Conservation (phyloP, 2,113 vertebrate species). For the Toxotes jaculatrix region DNA sequence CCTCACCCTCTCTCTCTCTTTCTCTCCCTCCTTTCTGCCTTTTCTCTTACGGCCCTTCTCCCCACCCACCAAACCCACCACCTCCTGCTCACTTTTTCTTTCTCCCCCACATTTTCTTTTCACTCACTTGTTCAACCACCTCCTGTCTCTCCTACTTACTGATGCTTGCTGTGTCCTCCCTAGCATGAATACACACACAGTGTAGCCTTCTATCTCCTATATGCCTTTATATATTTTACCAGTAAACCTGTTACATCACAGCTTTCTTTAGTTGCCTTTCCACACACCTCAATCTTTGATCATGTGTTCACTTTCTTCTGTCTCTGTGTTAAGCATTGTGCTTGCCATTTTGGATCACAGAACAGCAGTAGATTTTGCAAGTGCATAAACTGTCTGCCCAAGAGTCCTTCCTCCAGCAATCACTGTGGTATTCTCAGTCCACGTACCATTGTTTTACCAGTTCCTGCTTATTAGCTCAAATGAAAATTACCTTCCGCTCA, state of each 20-base stretch:
- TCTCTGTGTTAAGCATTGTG: slow-evolving; percentile 24
- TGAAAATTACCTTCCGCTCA: slow-evolving; percentile 46
- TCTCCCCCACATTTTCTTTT: slow-evolving; percentile 58
- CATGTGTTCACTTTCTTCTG: slow-evolving; percentile 17
- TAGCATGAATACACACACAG: slow-evolving; percentile 1
- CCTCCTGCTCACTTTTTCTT: slow-evolving; percentile 71
- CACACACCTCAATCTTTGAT: slow-evolving; percentile 18
- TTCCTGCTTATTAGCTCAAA: slow-evolving; percentile 46
- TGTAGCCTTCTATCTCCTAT: slow-evolving; percentile 20
- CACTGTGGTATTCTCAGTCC: slow-evolving; percentile 26
- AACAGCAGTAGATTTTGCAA: slow-evolving; percentile 16
- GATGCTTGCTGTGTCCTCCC: slow-evolving; percentile 52
- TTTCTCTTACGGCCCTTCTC: slow-evolving; percentile 43
- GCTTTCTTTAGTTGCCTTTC: slow-evolving; percentile 21
- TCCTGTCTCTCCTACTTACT: slow-evolving; percentile 60
- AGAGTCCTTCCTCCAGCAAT: slow-evolving; percentile 24
- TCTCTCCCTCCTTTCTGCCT: slow-evolving; percentile 36
- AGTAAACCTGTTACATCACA: slow-evolving; percentile 54
- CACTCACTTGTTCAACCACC: slow-evolving; percentile 68
- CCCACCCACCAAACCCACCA: slow-evolving; percentile 52
- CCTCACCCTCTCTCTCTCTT: slow-evolving; percentile 54
- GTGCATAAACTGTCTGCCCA: slow-evolving; percentile 24
- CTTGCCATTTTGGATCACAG: slow-evolving; percentile 18
- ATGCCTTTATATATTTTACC: slow-evolving; percentile 34
- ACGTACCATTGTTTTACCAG: slow-evolving; percentile 38